These are phyloP conservation scores for Lumbricus terrestris DNA, from an alignment of 2,888 invertebrate species.

Conservation along the genomic window DNA sequence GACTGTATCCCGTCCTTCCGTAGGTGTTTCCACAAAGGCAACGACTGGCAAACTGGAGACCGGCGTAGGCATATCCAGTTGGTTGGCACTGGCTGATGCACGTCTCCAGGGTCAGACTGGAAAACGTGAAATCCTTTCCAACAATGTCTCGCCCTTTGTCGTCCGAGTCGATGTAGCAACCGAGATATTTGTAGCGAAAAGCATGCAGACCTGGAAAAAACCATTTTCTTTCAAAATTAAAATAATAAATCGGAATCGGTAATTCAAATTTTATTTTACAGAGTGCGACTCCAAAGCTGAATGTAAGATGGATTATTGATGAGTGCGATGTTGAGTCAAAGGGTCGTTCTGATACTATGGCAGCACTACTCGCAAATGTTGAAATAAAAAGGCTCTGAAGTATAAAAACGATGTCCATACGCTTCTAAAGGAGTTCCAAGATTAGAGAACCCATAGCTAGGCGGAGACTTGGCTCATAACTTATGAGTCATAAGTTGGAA, in stretches of 20 bases:
- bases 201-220: background rate
- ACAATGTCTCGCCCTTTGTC: background rate
- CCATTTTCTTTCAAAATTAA: background rate
- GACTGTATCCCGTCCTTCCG: slow-evolving; percentile 26
- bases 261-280: too few relatives aligned
- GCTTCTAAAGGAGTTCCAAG: too few relatives aligned
- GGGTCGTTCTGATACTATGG: too few relatives aligned
- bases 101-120: slow-evolving; percentile 17
- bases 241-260: background rate
- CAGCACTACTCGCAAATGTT: too few relatives aligned
- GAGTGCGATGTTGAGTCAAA: too few relatives aligned
- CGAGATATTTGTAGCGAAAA: slow-evolving; percentile 20
- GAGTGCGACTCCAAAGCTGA: too few relatives aligned
- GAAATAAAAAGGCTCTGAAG: too few relatives aligned
- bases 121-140: slow-evolving; percentile 23
- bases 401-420: too few relatives aligned
- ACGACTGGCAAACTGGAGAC: slow-evolving; percentile 23
- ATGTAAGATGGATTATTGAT: too few relatives aligned
- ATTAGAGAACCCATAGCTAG: too few relatives aligned
- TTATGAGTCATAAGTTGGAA: too few relatives aligned
- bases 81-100: slow-evolving; percentile 24
- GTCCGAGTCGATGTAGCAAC: slow-evolving; percentile 24
- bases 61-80: slow-evolving; percentile 31
- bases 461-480: too few relatives aligned
- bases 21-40: slow-evolving; percentile 33